These are phyloP conservation scores for Drosophila robusta DNA, from an alignment of 2,888 invertebrate species.

Conservation along the genomic window DNA sequence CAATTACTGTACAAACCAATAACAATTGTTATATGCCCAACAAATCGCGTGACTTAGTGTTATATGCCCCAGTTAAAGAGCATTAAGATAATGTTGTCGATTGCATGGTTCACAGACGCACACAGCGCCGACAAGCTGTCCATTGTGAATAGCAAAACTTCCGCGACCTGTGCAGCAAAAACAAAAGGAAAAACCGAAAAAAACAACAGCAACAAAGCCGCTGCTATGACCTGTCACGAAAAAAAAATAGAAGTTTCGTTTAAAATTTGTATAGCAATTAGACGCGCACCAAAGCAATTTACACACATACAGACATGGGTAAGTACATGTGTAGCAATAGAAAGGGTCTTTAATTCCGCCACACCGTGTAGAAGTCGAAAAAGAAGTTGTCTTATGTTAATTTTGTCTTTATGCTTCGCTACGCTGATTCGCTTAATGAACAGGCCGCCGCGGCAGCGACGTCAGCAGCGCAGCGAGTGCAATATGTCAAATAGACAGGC, in stretches of 20 bases:
- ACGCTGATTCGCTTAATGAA: slow-evolving; percentile 80
- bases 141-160: slow-evolving; percentile 42
- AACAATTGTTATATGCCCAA: neutral
- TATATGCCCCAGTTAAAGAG: slow-evolving; percentile 6
- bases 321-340: slow-evolving; percentile 42
- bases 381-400: slow-evolving; percentile 80
- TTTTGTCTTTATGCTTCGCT: slow-evolving; percentile 79
- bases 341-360: slow-evolving; percentile 79
- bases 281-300: slow-evolving; percentile 72
- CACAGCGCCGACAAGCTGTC: slow-evolving; percentile 26
- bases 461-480: slow-evolving; percentile 58
- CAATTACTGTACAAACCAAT: too few relatives aligned
- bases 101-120: slow-evolving; percentile 49
- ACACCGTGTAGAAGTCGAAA: slow-evolving; percentile 58
- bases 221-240: slow-evolving; percentile 66
- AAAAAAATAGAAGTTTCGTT: slow-evolving; percentile 42
- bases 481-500: slow-evolving; percentile 75
- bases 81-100: slow-evolving; percentile 33
- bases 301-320: slow-evolving; percentile 11
- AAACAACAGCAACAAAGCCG: slow-evolving; percentile 5
- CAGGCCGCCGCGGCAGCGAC: slow-evolving; percentile 37
- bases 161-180: slow-evolving; percentile 37
- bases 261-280: slow-evolving; percentile 76
- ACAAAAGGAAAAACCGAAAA: slow-evolving; percentile 15
- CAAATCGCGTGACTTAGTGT: neutral